Conservation (phyloP, 35 echinoderm and acorn worm species). For the Apostichopus parvimensis region DNA sequence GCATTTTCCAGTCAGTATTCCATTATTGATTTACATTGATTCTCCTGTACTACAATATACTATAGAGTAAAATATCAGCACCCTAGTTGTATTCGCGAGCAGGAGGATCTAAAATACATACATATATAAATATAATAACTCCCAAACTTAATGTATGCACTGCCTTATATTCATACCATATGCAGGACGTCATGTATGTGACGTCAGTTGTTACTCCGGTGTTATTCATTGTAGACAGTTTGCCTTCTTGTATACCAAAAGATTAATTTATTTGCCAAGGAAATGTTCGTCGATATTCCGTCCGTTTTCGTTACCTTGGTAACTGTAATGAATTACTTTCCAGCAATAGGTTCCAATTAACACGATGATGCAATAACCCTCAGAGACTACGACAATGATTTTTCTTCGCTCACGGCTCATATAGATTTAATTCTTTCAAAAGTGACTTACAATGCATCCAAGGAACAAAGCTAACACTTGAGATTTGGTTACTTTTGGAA, state of each 20-base stretch:
- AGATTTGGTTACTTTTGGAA: background rate
- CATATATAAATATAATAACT: too few relatives aligned
- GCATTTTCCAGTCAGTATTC: too few relatives aligned
- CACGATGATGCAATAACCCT: background rate
- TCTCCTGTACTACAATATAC: too few relatives aligned
- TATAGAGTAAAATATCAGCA: too few relatives aligned
- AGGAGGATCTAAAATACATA: too few relatives aligned
- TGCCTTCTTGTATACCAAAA: background rate
- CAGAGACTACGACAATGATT: background rate
- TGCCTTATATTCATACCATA: too few relatives aligned
- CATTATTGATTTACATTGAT: too few relatives aligned
- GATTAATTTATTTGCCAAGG: background rate
- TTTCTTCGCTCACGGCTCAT: background rate
- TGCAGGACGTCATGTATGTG: too few relatives aligned
- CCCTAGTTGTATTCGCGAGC: too few relatives aligned
- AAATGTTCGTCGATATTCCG: background rate
- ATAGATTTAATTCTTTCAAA: background rate
- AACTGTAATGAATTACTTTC: background rate
- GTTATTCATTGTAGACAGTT: too few relatives aligned
- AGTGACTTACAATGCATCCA: background rate
- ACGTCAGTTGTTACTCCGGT: too few relatives aligned
- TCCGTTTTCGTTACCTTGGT: background rate
- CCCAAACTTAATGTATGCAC: too few relatives aligned
- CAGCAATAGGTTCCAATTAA: background rate
- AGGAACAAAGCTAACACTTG: background rate